These are phyloP conservation scores for Tragelaphus strepsiceros DNA, from an alignment of 2,113 vertebrate species.

Conservation along the genomic window DNA sequence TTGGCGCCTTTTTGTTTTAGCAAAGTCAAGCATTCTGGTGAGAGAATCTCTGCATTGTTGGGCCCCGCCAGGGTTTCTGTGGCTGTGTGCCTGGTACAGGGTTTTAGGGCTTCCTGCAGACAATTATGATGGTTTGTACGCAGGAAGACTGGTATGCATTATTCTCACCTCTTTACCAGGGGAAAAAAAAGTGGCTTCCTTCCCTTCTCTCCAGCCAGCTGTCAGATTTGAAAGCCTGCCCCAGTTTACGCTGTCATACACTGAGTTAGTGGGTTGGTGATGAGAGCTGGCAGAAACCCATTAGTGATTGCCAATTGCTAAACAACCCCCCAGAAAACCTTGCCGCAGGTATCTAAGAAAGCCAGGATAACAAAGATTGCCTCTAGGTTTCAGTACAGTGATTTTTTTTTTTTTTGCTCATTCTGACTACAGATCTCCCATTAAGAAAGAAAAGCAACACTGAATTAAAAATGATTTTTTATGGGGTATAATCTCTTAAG, in stretches of 20 bases:
- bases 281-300: constrained; percentile 59
- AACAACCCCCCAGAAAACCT: neutral
- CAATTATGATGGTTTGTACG: neutral
- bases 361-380: neutral
- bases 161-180: constrained; percentile 42
- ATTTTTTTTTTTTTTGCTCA: neutral
- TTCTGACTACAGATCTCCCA: neutral
- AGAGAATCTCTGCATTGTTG: neutral
- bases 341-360: neutral
- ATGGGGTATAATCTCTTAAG: neutral
- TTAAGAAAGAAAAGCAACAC: neutral
- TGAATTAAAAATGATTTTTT: neutral
- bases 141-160: constrained; percentile 30
- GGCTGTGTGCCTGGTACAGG: neutral
- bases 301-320: neutral
- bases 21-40: neutral
- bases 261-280: constrained; percentile 59
- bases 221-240: constrained; percentile 67
- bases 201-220: constrained; percentile 50
- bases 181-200: constrained; percentile 59
- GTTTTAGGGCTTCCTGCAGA: neutral
- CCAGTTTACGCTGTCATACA: constrained; percentile 65
- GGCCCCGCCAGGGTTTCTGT: neutral
- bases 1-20: constrained; percentile 25
- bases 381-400: neutral